These are phyloP conservation scores for Acomys russatus DNA, from an alignment of 2,797 vertebrate genomes.

Conservation along the genomic window DNA sequence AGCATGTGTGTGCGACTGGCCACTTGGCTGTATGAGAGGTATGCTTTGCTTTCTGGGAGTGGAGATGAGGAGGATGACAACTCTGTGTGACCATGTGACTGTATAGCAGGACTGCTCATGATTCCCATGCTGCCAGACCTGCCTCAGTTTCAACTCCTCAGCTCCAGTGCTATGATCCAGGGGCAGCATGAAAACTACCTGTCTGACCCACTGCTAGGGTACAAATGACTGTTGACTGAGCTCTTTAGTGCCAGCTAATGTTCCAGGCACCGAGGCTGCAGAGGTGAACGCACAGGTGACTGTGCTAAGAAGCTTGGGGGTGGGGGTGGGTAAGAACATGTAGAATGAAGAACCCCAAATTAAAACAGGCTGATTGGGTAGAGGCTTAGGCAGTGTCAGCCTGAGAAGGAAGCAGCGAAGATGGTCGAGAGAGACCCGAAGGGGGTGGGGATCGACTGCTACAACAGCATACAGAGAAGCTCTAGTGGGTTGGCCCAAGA, in stretches of 20 bases:
- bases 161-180: not conserved
- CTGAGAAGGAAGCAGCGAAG: not conserved
- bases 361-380: not conserved
- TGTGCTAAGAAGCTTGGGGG: not conserved
- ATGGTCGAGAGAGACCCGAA: not conserved
- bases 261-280: not conserved
- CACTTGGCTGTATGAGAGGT: not conserved
- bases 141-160: not conserved
- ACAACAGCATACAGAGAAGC: not conserved
- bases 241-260: not conserved
- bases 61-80: not conserved
- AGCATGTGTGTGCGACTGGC: not conserved
- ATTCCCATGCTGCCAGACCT: not conserved
- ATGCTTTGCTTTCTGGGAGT: not conserved
- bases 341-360: not conserved
- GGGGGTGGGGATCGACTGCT: not conserved
- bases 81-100: not conserved
- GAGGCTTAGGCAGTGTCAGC: not conserved
- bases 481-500: not conserved
- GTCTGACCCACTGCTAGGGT: not conserved
- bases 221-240: not conserved
- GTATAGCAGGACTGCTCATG: not conserved
- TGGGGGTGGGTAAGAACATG: not conserved
- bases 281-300: not conserved
- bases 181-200: not conserved